Evolutionary conservation across 2,888 invertebrate species (phyloP), one percentile per base, ranked within the genome.

Genomic region (Pterostichus niger): DNA sequence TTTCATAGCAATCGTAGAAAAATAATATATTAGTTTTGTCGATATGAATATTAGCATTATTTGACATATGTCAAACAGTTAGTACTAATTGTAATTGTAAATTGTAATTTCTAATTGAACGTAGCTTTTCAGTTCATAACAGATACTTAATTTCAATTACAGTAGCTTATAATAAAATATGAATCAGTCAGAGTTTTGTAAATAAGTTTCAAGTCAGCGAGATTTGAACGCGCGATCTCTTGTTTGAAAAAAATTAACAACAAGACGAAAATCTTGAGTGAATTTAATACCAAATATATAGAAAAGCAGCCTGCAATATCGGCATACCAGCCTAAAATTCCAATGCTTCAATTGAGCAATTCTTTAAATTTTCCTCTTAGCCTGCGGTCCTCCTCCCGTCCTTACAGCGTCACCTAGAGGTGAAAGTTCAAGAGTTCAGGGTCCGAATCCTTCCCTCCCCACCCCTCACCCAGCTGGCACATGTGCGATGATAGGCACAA

Each of bases 401-500:
- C 46, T n/a, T n/a, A 49, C 11, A 2, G 49, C 13, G 13, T 49
- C 11, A n/a, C n/a, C 13, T 5, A 10, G 44, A 10, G 49, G 4
- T 10, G 0, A n/a, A 10, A 49, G 49, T 49, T 49, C n/a, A 49
- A 49, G 49, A 49, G 49, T 49, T 49, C 49, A 49, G 49, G 13
- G 49, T n/a, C n/a, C 40, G 1, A 40, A 9, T 9, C 40, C 40
- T 24, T 24, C 24, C 3, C 24, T 24, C 24, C 3, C 24, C 24
- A 24, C 24, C 3, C 3, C n/a, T n/a, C n/a, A n/a, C n/a, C 24
- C 1, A 24, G 24, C 24, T 9, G 75, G 11, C 75, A 75, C 75
- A 75, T 75, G 49, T 75, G 75, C 52, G 75, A 52, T 75, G 75
- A 75, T 75, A 75, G 75, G 75, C 52, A 33, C 24, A 31, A 24